phyloP scores from a whole-genome alignment of 2,888 invertebrate genomes.

The Listrodromus nycthemerus region DNA sequence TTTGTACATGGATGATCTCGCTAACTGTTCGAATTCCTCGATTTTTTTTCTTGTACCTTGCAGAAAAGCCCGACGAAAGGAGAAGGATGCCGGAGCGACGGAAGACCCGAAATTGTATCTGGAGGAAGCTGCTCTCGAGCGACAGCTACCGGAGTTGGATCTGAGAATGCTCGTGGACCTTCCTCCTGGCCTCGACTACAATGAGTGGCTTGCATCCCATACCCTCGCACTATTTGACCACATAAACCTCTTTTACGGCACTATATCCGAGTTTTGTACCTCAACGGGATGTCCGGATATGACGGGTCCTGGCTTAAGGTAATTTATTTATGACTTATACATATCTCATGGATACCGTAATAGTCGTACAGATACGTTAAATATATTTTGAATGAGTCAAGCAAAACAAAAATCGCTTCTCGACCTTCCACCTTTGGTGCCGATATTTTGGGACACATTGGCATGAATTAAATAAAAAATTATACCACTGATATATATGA shows the following conservation, averaged over 20 bases:
- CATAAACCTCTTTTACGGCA: conserved; percentile 99
- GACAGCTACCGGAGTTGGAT: conserved; percentile 97
- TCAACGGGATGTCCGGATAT: conserved; percentile 97
- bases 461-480: neutral
- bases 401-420: neutral
- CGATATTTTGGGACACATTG: neutral
- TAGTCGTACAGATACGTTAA: neutral
- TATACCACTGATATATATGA: neutral
- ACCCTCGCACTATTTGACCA: conserved; percentile 99
- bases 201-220: conserved; percentile 99
- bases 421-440: neutral
- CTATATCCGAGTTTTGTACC: conserved; percentile 99
- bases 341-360: neutral
- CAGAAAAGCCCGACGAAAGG: conserved; percentile 99
- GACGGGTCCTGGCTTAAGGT: conserved; percentile 98
- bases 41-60: conserved; percentile 74
- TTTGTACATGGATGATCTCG: conserved; percentile 9
- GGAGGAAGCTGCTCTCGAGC: conserved; percentile 97
- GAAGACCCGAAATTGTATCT: conserved; percentile 97
- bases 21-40: conserved; percentile 32
- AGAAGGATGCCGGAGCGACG: conserved; percentile 92
- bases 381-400: neutral
- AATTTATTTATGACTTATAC: conserved; percentile 76
- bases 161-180: conserved; percentile 97
- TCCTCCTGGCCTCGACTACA: conserved; percentile 98